phyloP scores from a whole-genome alignment of 2,113 vertebrate species.

The Protobothrops mucrosquamatus region DNA sequence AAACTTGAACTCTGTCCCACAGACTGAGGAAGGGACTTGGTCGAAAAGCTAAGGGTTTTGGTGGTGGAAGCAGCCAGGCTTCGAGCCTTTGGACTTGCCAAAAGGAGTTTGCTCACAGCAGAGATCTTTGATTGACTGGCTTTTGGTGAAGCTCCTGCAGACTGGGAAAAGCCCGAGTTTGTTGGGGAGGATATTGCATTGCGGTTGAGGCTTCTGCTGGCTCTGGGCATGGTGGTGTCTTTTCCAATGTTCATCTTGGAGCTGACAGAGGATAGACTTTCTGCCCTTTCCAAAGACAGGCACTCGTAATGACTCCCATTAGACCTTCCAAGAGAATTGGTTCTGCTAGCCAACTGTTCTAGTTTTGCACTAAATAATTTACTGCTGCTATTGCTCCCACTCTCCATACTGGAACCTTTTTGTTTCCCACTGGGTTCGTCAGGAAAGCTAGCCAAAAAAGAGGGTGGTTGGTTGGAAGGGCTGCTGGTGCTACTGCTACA shows the following conservation, averaged over 20 bases:
- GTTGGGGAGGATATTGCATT: conserved; percentile 77
- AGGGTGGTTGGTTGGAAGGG: conserved; percentile 63
- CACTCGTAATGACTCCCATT: conserved; percentile 86
- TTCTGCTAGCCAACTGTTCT: conserved; percentile 89
- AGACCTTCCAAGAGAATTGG: conserved; percentile 86
- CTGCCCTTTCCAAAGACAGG: conserved; percentile 88
- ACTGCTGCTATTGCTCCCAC: conserved; percentile 80
- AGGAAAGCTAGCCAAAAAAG: conserved; percentile 66
- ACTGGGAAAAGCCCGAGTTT: conserved; percentile 60
- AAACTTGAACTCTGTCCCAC: conserved; percentile 85
- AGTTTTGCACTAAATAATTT: conserved; percentile 92
- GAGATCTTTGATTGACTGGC: conserved; percentile 87
- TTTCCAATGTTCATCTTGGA: conserved; percentile 74
- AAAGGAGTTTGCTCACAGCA: conserved; percentile 91
- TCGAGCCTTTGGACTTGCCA: conserved; percentile 89
- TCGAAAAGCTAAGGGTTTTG: conserved; percentile 94
- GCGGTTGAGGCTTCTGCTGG: conserved; percentile 82
- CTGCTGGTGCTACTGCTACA: conserved; percentile 64
- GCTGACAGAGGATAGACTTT: conserved; percentile 82
- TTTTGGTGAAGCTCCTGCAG: conserved; percentile 80
- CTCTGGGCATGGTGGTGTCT: conserved; percentile 88
- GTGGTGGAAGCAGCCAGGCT: conserved; percentile 89
- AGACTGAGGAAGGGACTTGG: conserved; percentile 90
- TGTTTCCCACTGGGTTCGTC: conserved; percentile 78
- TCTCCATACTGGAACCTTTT: conserved; percentile 75